Evolutionary conservation across 1,140 invertebrate species (phyloP), one percentile per base, ranked within the genome.

Genomic region (Steinernema khuongi): DNA sequence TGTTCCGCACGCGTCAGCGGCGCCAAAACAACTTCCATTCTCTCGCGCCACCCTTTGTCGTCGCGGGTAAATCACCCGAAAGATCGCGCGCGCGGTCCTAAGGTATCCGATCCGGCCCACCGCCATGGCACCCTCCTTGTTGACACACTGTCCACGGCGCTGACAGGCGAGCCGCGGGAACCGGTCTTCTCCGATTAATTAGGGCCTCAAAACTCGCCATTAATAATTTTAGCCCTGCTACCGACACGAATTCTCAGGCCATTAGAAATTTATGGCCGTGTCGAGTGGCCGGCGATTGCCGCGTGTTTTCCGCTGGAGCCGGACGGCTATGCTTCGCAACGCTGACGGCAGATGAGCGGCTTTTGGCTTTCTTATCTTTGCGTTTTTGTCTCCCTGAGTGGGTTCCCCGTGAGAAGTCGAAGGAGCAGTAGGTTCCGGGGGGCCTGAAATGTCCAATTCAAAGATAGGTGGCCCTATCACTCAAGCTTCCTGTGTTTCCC

Each of bases 101-200:
- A 60, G 50, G 7, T 7, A 60, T 7, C 50, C 19, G 7, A 22
- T 60, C 26, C 14, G 7, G 14, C 50, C 19, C 50, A n/a, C 36
- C 50, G 14, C 50, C 50, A n/a, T 22, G 14, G 14, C 26, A 7
- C 50, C 26, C 50, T 22, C 26, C 50, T 22, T 26, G 19, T 26
- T 60, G 11, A 17, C 50, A 26, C 50, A 41, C 50, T n/a, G 7
- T 60, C 26, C 14, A 60, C 50, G 26, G 50, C 50, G 14, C 22
- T 60, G 50, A 60, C 50, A 22, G 7, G 50, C 26, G 7, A 22
- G 7, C 11, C 4, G 26, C 50, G 50, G 50, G 26, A 60, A 60
- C 50, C 50, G 50, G 50, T 60, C 50, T 60, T 60, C 50, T 22
- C 50, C 14, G 50, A 26, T 60, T 60, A 60, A 60, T 60, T 60